phyloP scores from a whole-genome alignment of 2,888 invertebrate species.

The Nomada fucata region DNA sequence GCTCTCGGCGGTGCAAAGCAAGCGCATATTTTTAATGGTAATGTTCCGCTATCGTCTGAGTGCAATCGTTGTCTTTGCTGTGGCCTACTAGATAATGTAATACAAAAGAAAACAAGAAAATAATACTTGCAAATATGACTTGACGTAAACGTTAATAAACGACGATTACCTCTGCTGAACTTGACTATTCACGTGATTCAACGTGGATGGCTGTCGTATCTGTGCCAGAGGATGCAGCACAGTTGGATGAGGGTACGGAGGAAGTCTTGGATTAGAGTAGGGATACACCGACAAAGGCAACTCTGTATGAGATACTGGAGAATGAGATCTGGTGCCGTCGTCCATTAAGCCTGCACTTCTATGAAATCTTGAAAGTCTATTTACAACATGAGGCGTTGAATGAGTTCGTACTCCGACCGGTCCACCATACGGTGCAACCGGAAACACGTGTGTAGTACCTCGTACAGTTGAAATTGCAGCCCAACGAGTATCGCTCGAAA shows the following conservation, averaged over 20 bases:
- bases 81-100: constrained; percentile 67
- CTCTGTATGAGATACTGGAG: constrained; percentile 87
- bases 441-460: constrained; percentile 99
- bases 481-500: constrained; percentile 98
- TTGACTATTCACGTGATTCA: constrained; percentile 80
- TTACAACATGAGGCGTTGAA: constrained; percentile 96
- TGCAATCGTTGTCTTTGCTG: constrained; percentile 87
- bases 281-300: constrained; percentile 85
- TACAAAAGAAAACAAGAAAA: too few relatives aligned
- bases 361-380: constrained; percentile 97
- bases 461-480: constrained; percentile 97
- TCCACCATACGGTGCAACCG: constrained; percentile 98
- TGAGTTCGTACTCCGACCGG: constrained; percentile 96
- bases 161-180: constrained; percentile 77
- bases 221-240: constrained; percentile 93
- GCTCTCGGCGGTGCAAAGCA: constrained; percentile 91
- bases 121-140: not conserved
- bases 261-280: constrained; percentile 94
- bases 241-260: constrained; percentile 95
- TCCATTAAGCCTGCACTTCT: constrained; percentile 95
- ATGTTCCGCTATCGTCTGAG: constrained; percentile 89
- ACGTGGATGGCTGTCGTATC: constrained; percentile 89
- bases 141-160: not conserved
- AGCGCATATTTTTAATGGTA: constrained; percentile 91
- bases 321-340: constrained; percentile 89